A percentile compares a stretch with the other conserved stretches of the same genome.
Evolutionary conservation across 2,888 invertebrate species (phyloP).

Genomic region (Tinea trinotella): DNA sequence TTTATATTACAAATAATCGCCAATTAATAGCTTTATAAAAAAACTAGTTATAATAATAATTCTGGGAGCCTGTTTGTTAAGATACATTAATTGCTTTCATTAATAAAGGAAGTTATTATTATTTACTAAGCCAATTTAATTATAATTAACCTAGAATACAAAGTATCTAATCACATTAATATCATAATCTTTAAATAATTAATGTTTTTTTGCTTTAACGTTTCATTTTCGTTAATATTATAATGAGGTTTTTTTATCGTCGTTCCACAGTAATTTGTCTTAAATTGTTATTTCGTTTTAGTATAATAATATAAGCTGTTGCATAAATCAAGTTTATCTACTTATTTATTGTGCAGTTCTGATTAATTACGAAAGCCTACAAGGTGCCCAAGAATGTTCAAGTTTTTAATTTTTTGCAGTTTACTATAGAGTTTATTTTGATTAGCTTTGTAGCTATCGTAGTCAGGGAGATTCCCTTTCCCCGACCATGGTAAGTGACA

Average conservation of each 20-base stretch:
- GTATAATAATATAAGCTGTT: neutral
- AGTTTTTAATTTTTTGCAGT: too few relatives aligned
- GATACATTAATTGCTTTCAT: neutral
- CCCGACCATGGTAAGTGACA: too few relatives aligned
- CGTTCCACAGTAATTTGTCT: too few relatives aligned
- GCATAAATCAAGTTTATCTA: neutral
- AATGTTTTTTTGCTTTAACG: neutral
- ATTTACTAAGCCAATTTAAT: constrained; percentile 3
- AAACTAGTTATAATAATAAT: neutral
- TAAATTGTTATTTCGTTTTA: too few relatives aligned
- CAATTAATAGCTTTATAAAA: too few relatives aligned
- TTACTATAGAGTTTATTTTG: too few relatives aligned
- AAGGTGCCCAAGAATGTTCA: too few relatives aligned
- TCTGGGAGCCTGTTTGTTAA: neutral
- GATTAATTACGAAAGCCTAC: neutral
- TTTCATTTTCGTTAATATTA: neutral
- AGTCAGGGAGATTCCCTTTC: too few relatives aligned
- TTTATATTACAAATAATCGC: too few relatives aligned
- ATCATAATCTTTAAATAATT: constrained; percentile 6
- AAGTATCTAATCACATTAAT: constrained; percentile 5
- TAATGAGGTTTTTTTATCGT: neutral
- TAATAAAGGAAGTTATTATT: neutral
- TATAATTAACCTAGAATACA: constrained; percentile 13
- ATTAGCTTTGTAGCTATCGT: too few relatives aligned
- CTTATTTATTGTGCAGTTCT: neutral